These are phyloP conservation scores for Carterocephalus palaemon DNA, from an alignment of 2,888 invertebrate genomes.

Conservation along the genomic window DNA sequence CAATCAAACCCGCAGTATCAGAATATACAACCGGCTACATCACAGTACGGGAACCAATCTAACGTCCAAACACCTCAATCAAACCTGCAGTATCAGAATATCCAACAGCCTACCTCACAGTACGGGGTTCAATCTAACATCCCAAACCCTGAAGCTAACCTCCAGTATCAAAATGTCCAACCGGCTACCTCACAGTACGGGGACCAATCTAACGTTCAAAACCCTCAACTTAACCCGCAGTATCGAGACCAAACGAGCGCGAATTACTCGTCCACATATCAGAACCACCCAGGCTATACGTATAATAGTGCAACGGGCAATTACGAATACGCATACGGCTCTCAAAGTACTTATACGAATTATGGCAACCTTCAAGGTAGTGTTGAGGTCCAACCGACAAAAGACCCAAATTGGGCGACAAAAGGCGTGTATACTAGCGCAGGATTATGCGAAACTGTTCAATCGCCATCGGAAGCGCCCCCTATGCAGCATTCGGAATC, in stretches of 20 bases:
- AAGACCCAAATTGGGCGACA: slow-evolving; percentile 49
- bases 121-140: slow-evolving; percentile 4
- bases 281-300: slow-evolving; percentile 81
- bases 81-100: slow-evolving; percentile 30
- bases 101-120: too few species aligned
- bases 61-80: slow-evolving; percentile 8
- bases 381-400: slow-evolving; percentile 43
- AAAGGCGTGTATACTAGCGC: slow-evolving; percentile 71
- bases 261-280: slow-evolving; percentile 53
- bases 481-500: slow-evolving; percentile 37
- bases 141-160: slow-evolving; percentile 4
- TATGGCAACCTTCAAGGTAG: slow-evolving; percentile 43
- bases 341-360: slow-evolving; percentile 65
- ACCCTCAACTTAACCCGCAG: slow-evolving; percentile 7
- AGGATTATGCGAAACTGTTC: slow-evolving; percentile 63
- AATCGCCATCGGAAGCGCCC: slow-evolving; percentile 66
- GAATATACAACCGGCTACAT: too few species aligned
- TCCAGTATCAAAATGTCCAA: slow-evolving; percentile 39
- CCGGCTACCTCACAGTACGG: slow-evolving; percentile 5
- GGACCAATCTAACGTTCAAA: slow-evolving; percentile 8
- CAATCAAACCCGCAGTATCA: slow-evolving; percentile 28
- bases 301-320: slow-evolving; percentile 76
- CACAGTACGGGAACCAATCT: too few species aligned
- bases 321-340: slow-evolving; percentile 82
- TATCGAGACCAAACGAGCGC: slow-evolving; percentile 42